These are phyloP conservation scores for Elanoides forficatus DNA, from an alignment of 2,113 vertebrate genomes.

Conservation along the genomic window DNA sequence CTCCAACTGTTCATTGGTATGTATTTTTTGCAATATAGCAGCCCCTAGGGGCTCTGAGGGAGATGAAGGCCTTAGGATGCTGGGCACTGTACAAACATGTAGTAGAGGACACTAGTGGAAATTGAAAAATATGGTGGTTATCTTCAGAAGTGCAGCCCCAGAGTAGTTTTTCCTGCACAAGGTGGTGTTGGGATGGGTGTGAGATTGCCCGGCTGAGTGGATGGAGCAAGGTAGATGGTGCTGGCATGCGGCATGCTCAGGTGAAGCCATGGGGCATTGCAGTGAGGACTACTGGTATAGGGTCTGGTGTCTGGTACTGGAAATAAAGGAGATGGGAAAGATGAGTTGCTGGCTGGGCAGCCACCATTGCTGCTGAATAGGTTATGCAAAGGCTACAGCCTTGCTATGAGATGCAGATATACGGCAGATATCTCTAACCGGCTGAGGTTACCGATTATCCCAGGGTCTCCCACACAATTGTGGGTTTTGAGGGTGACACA, in stretches of 20 bases:
- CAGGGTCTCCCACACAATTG: neutral
- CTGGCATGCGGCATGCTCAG: rapidly evolving
- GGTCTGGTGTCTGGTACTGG: neutral
- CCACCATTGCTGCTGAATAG: neutral
- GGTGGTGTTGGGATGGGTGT: neutral
- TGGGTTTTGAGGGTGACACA: neutral
- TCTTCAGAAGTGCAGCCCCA: neutral
- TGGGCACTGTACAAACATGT: rapidly evolving
- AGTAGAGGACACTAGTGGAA: neutral
- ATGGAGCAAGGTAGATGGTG: neutral
- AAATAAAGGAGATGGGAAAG: neutral
- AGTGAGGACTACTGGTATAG: neutral
- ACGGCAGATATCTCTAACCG: neutral
- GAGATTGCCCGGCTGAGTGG: neutral
- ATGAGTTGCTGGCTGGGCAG: neutral
- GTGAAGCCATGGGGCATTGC: neutral
- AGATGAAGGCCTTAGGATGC: neutral
- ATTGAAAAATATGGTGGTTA: neutral
- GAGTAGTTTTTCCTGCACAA: rapidly evolving
- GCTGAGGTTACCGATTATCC: neutral
- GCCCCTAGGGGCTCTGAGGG: neutral
- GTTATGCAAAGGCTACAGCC: neutral
- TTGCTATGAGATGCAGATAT: neutral
- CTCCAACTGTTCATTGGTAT: neutral
- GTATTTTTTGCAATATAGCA: constrained; percentile 41